Evolutionary conservation across 2,797 vertebrate genomes (phyloP), one percentile per base, ranked within the genome.

Genomic region (Enteromius viviparus): DNA sequence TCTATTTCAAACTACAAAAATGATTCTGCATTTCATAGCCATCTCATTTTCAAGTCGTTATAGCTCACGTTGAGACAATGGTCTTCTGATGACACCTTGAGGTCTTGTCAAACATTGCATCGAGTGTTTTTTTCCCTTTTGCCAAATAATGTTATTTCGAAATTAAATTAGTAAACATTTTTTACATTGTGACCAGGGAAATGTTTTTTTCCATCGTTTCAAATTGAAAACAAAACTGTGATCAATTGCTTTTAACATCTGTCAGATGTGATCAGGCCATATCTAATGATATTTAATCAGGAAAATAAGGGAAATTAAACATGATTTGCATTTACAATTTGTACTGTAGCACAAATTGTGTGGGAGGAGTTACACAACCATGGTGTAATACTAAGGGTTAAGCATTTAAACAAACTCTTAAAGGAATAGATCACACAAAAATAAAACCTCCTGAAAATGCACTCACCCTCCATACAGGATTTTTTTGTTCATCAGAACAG

Each of bases 51-150:
- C 32, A 21, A 4, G 7, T 37, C 12, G 5, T 17, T 19, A 17
- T 40, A 9, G 6, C 58, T 81, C 45, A 65, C 42, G 5, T 7
- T 26, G 9, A 81, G 29, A 45, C 17, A 65, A 19, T 17, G 29
- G 80, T 65, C 11, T 32, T 62, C 14, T 76, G 19, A 6, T 34
- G 72, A 76, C 81, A 69, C 49, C 72, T 76, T 68, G 23, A 29
- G 81, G 49, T 29, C 4, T 17, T 17, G 4, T 45, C 1, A 42
- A 68, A 76, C 29, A 19, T 1, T n/a, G 72, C 71, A 77, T 5
- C 9, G 0, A 21, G 14, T 14, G 1, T 4, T 8, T 29, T 71
- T 42, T 10, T 1, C 8, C 8, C 29, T 51, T 49, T 71, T 49
- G 17, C 47, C 42, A 32, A 51, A 21, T 17, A 49, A 74, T 32